Percentiles rank a stretch among this genome's conserved stretches.
phyloP scores from a whole-genome alignment of 2,888 invertebrate species.

The Tanytarsus gracilentus region DNA sequence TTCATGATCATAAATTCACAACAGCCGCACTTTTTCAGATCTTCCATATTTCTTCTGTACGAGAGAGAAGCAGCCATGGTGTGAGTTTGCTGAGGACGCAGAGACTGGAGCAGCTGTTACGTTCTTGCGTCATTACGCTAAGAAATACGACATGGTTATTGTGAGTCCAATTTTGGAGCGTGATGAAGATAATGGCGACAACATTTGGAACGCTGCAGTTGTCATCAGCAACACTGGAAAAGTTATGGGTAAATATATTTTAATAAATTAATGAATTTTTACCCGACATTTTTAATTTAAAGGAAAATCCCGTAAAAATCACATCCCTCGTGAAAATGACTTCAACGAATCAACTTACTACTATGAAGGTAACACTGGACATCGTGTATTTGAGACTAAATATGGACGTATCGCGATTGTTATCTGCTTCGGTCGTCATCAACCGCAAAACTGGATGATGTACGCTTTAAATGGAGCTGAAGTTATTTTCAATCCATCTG shows the following conservation, averaged over 20 bases:
- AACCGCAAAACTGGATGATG: constrained; percentile 97
- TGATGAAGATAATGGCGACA: constrained; percentile 68
- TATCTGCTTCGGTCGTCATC: constrained; percentile 96
- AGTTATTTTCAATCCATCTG: constrained; percentile 96
- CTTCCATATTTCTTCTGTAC: constrained; percentile 33
- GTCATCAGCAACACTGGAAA: constrained; percentile 79
- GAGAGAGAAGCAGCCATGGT: constrained; percentile 72
- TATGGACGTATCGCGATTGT: constrained; percentile 86
- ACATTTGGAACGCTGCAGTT: constrained; percentile 91
- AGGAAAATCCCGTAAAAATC: constrained; percentile 98
- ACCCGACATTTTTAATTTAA: constrained; percentile 45
- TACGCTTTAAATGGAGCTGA: constrained; percentile 95
- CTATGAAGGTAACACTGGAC: constrained; percentile 70
- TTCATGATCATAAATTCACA: background rate
- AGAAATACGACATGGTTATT: constrained; percentile 80
- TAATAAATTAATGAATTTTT: constrained; percentile 45
- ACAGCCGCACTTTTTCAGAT: background rate
- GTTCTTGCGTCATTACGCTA: constrained; percentile 65
- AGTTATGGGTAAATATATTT: constrained; percentile 87
- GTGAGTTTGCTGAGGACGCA: constrained; percentile 87
- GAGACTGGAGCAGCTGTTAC: constrained; percentile 72
- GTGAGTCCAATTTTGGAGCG: constrained; percentile 89
- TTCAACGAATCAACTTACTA: constrained; percentile 90
- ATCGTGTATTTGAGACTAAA: constrained; percentile 82
- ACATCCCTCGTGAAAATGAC: constrained; percentile 93